phyloP scores from a whole-genome alignment of 1,140 invertebrate genomes.

The Platorchestia sp. region DNA sequence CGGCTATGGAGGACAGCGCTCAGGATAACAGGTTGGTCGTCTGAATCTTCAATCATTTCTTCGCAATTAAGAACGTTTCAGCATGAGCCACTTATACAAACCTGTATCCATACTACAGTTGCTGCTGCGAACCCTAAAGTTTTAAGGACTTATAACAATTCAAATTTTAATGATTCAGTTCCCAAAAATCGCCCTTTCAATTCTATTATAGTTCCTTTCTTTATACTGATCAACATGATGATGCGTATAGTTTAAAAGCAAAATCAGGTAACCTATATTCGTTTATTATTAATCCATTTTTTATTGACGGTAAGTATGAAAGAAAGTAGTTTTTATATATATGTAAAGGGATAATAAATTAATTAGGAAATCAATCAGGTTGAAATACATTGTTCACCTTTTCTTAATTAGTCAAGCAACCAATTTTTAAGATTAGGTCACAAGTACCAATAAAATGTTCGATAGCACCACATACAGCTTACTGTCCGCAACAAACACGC shows the following conservation, averaged over 20 bases:
- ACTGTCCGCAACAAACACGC: neutral
- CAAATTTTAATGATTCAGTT: neutral
- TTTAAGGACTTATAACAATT: neutral
- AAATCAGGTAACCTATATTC: neutral
- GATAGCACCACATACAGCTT: neutral
- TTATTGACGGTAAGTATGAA: too few species aligned
- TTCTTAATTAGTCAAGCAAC: too few species aligned
- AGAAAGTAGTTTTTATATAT: too few species aligned
- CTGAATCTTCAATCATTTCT: neutral
- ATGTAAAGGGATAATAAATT: too few species aligned
- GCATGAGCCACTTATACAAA: neutral
- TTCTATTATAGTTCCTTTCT: too few species aligned
- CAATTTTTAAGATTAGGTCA: neutral
- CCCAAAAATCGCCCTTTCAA: too few species aligned
- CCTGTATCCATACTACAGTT: neutral
- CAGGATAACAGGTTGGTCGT: neutral
- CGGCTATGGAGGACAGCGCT: conserved; percentile 35
- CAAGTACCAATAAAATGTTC: neutral
- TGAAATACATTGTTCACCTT: too few species aligned
- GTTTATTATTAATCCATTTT: neutral
- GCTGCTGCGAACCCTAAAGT: neutral
- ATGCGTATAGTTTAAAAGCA: neutral
- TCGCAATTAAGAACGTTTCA: neutral
- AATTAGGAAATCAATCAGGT: too few species aligned
- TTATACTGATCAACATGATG: neutral